Conservation (phyloP, 2,888 invertebrate genomes). For the Plagodis dolabraria region DNA sequence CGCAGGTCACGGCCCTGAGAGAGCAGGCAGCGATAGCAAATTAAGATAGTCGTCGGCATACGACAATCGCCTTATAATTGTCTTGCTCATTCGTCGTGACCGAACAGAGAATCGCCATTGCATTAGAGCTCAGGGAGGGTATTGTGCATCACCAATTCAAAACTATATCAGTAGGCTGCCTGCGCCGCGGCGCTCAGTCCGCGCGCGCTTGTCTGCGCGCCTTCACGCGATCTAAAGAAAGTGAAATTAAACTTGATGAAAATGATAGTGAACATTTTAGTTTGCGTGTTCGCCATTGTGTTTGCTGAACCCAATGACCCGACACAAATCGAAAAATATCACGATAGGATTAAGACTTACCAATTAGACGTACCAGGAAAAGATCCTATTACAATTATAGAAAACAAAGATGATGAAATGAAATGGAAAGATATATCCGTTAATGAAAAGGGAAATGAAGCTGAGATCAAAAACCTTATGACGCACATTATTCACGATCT, state of each 20-base stretch:
- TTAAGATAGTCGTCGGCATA: constrained; percentile 75
- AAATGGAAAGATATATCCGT: constrained; percentile 55
- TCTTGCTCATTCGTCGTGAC: constrained; percentile 81
- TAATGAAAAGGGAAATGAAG: constrained; percentile 52
- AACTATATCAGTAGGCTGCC: constrained; percentile 77
- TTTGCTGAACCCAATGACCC: constrained; percentile 61
- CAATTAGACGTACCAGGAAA: constrained; percentile 84
- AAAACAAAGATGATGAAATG: constrained; percentile 62
- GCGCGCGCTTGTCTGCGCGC: constrained; percentile 67
- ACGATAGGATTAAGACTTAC: constrained; percentile 76
- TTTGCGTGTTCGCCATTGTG: constrained; percentile 60
- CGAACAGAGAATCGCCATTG: constrained; percentile 73
- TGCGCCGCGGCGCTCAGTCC: constrained; percentile 71
- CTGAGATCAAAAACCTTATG: constrained; percentile 72
- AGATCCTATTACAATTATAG: constrained; percentile 84
- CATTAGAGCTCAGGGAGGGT: constrained; percentile 79
- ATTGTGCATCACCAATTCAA: constrained; percentile 76
- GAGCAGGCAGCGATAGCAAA: constrained; percentile 75
- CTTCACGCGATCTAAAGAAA: constrained; percentile 69
- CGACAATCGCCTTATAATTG: constrained; percentile 80
- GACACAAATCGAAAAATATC: constrained; percentile 65
- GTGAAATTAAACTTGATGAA: constrained; percentile 71
- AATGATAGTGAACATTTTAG: constrained; percentile 72
- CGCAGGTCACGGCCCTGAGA: constrained; percentile 76
- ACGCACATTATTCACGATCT: constrained; percentile 73